phyloP scores from a whole-genome alignment of 2,888 invertebrate species.

The Tetragnatha montana region DNA sequence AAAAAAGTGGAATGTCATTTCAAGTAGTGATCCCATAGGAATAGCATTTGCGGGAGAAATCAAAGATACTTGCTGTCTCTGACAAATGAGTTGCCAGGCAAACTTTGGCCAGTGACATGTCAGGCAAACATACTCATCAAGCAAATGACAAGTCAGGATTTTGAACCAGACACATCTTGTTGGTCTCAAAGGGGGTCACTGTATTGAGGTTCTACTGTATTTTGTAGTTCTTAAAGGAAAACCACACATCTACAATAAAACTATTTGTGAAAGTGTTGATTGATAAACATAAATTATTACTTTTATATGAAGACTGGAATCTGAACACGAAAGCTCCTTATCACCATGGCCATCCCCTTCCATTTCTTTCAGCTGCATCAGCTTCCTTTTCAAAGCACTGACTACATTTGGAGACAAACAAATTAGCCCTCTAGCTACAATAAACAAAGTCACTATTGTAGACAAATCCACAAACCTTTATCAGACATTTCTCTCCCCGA shows the following conservation, averaged over 20 bases:
- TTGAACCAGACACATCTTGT: no score
- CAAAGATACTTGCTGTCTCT: no score
- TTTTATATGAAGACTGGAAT: slow-evolving; percentile 68
- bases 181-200: neutral
- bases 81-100: no score
- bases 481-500: slow-evolving; percentile 73
- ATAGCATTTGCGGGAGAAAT: no score
- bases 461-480: slow-evolving; percentile 45
- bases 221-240: neutral
- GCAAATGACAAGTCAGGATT: no score
- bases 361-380: slow-evolving; percentile 64
- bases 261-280: no score
- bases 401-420: slow-evolving; percentile 20
- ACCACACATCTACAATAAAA: neutral
- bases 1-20: no score
- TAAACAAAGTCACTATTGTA: neutral
- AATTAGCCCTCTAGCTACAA: neutral
- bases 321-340: slow-evolving; percentile 61
- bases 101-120: no score
- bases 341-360: slow-evolving; percentile 57
- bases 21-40: no score
- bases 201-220: neutral
- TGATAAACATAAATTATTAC: slow-evolving; percentile 18
- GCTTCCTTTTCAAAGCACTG: slow-evolving; percentile 56
- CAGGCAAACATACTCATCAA: no score